Percentiles rank a stretch among this genome's conserved stretches.
Conservation (phyloP, 2,113 vertebrate genomes). For the Sorex fumeus region DNA sequence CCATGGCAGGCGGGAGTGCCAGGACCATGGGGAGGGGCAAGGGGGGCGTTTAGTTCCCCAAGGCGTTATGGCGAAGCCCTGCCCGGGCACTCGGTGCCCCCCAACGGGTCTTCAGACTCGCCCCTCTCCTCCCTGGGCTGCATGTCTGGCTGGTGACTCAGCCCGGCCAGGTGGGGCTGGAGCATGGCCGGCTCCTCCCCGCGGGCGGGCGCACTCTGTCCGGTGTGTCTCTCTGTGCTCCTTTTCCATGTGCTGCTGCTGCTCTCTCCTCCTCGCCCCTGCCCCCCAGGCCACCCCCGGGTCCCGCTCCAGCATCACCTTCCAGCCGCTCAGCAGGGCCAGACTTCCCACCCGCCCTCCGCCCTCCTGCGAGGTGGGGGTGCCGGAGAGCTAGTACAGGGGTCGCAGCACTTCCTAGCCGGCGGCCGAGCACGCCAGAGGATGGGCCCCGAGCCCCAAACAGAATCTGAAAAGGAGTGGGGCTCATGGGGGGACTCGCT, state of each 20-base stretch:
- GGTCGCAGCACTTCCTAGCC: too few species aligned
- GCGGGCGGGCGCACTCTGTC: constrained; percentile 9
- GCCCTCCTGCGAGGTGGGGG: not conserved
- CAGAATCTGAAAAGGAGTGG: not conserved
- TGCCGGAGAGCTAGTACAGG: too few species aligned
- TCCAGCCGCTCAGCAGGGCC: constrained; percentile 85
- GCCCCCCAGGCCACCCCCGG: not conserved
- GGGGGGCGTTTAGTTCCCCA: too few species aligned
- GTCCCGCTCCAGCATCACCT: constrained; percentile 72
- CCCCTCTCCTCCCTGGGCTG: not conserved
- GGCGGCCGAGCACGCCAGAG: too few species aligned
- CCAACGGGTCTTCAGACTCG: constrained; percentile 15
- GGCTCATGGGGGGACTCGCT: too few species aligned
- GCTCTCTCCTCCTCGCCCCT: constrained; percentile 39
- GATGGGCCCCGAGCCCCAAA: not conserved
- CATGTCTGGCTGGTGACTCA: constrained; percentile 63
- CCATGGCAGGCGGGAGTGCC: not conserved
- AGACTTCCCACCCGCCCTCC: constrained; percentile 62
- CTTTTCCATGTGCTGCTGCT: constrained; percentile 76
- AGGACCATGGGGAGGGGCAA: not conserved
- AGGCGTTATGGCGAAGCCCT: too few species aligned
- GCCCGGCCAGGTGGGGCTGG: constrained; percentile 41
- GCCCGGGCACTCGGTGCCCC: too few species aligned
- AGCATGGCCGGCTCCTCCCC: constrained; percentile 38
- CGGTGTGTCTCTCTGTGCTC: constrained; percentile 72